Evolutionary conservation across 2,888 invertebrate species (phyloP).

Genomic region (Sialis fuliginosa): DNA sequence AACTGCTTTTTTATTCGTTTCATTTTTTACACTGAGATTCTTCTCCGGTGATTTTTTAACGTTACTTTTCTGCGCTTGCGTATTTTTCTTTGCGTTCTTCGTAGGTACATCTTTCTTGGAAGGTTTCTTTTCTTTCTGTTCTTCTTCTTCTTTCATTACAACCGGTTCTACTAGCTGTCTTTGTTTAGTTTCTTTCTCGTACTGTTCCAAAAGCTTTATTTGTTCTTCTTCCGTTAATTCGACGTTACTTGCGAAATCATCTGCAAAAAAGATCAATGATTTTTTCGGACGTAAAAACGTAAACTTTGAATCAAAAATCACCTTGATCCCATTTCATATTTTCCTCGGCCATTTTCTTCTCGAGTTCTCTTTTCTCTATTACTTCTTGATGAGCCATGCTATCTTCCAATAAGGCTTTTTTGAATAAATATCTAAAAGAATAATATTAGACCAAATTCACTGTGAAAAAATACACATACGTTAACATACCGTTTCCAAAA

Average conservation of each 20-base stretch:
- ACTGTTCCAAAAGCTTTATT: slow-evolving; percentile 44
- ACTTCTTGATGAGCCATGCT: slow-evolving; percentile 50
- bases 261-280: slow-evolving; percentile 22
- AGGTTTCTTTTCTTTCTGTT: background rate
- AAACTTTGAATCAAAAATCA: slow-evolving; percentile 11
- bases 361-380: slow-evolving; percentile 31
- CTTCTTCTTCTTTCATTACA: slow-evolving; percentile 32
- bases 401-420: slow-evolving; percentile 59
- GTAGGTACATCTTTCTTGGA: background rate
- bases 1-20: slow-evolving; percentile 11
- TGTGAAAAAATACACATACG: background rate
- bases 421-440: slow-evolving; percentile 48
- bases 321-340: slow-evolving; percentile 28
- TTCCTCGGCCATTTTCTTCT: slow-evolving; percentile 24
- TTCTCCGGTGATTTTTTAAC: background rate
- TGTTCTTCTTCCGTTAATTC: slow-evolving; percentile 56
- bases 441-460: background rate
- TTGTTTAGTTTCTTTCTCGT: slow-evolving; percentile 54
- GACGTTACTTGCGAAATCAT: slow-evolving; percentile 44
- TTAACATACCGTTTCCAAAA: slow-evolving; percentile 55
- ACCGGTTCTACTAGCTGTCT: slow-evolving; percentile 46
- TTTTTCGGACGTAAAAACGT: slow-evolving; percentile 1
- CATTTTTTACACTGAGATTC: slow-evolving; percentile 9
- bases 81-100: background rate
- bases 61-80: background rate